These are phyloP conservation scores for Himantopus leucocephalus DNA, from an alignment of 2,113 vertebrate species.

Conservation along the genomic window DNA sequence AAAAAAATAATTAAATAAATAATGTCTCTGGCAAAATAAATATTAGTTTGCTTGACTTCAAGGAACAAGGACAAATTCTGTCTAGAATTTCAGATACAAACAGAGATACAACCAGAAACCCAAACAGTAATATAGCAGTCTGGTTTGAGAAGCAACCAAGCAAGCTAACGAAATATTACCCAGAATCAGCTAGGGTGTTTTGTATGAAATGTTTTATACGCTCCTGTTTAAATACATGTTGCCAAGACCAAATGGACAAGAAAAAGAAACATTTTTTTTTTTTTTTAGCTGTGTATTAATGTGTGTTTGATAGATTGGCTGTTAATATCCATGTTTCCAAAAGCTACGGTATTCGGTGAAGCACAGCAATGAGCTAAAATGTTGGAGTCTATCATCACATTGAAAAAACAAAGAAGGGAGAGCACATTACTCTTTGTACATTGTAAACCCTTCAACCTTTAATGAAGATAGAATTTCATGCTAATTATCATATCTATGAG, in stretches of 20 bases:
- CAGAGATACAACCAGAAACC: background rate
- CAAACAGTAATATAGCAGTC: background rate
- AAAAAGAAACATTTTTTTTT: conserved; percentile 69
- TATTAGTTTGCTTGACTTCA: background rate
- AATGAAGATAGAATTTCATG: conserved; percentile 43
- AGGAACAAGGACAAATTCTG: background rate
- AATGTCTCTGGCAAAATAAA: background rate
- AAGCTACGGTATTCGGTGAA: conserved; percentile 38
- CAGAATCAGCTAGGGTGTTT: conserved; percentile 21
- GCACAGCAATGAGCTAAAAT: conserved; percentile 6
- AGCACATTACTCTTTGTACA: background rate
- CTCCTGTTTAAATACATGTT: conserved; percentile 50
- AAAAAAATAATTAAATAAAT: background rate
- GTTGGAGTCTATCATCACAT: conserved; percentile 14
- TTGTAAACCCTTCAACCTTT: conserved; percentile 2
- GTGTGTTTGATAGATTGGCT: conserved; percentile 47
- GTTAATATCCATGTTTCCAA: conserved; percentile 51
- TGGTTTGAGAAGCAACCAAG: background rate
- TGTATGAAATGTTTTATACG: conserved; percentile 29
- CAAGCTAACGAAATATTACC: background rate
- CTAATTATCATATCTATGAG: conserved; percentile 28
- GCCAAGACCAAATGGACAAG: conserved; percentile 67
- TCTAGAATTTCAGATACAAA: background rate
- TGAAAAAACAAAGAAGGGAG: background rate
- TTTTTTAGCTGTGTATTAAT: conserved; percentile 61